Base-by-base conservation (phyloP, 2,113 vertebrate genomes). In the Urocolius indicus region DNA sequence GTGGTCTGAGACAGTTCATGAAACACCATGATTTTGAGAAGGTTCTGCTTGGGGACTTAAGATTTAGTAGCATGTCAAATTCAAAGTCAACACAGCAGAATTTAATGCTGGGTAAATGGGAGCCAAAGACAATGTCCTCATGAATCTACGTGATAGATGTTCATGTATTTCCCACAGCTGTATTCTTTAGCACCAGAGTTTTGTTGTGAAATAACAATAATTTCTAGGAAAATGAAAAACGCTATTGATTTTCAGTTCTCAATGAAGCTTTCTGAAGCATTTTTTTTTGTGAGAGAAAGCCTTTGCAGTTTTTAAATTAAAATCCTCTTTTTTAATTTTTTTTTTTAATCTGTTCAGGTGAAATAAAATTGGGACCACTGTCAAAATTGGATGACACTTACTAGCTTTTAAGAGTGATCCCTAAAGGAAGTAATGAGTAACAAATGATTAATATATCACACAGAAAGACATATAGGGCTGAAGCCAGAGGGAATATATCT, bases 61-160 rank as follows among this genome's bases (percentile, higher is more conserved):
- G 95, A 95, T 96, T 94, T 91, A 94, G 85, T 88, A 61, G 88
- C 18, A 2, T 77, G 91, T 92, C 92, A 92, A 84, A 68, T 83
- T 95, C 88, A 84, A 86, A 97, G 85, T 93, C 92, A 97, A 95
- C 93, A 88, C 41, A 84, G 90, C 61, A 91, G 85, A 78, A 92
- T 93, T 95, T 88, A 94, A 87, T 65, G 76, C 79, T 62, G 92
- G 72, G 76, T 55, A 77, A 92, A 86, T 36, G 85, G 88, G 88
- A 96, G 90, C 65, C 88, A 65, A 78, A 95, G 90, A 89, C 90
- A 92, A 86, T 84, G 68, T 73, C 68, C 38, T 59, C 15, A 63
- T 81, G 93, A 84, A 88, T 94, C 79, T 85, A n/a, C 0, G 21
- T 71, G 92, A 93, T 74, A 18, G 83, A 94, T 86, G 73, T 24